Percentiles rank a stretch among this genome's conserved stretches.
phyloP scores from a whole-genome alignment of 2,888 invertebrate genomes.

The Malachius bipustulatus region DNA sequence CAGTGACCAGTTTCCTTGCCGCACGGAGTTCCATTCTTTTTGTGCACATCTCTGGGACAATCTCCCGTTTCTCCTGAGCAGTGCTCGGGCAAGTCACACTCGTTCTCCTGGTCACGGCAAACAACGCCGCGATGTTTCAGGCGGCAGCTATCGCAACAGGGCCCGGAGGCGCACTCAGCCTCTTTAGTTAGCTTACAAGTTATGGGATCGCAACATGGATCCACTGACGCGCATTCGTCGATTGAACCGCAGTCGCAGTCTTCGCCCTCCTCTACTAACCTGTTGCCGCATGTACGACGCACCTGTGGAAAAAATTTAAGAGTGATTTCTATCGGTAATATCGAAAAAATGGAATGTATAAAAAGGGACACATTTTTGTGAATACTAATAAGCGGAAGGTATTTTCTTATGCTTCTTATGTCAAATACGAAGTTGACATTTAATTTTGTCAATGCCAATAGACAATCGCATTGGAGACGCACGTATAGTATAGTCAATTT shows the following conservation, averaged over 20 bases:
- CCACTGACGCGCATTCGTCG: constrained; percentile 72
- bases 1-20: constrained; percentile 64
- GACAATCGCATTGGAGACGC: too few relatives aligned
- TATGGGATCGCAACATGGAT: constrained; percentile 95
- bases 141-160: constrained; percentile 85
- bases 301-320: constrained; percentile 20
- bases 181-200: constrained; percentile 91
- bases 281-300: constrained; percentile 79
- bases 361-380: too few relatives aligned
- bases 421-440: too few relatives aligned
- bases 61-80: constrained; percentile 82
- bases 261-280: constrained; percentile 87
- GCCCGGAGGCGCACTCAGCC: constrained; percentile 86
- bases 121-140: constrained; percentile 58
- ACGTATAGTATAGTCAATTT: too few relatives aligned
- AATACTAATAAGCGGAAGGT: too few relatives aligned
- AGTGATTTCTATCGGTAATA: too few relatives aligned
- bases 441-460: too few relatives aligned
- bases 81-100: constrained; percentile 92
- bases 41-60: constrained; percentile 81
- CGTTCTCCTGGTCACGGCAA: constrained; percentile 78
- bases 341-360: too few relatives aligned
- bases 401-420: too few relatives aligned
- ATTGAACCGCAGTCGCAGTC: constrained; percentile 95
- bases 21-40: constrained; percentile 88